Evolutionary conservation across 1,140 invertebrate species (phyloP).

Genomic region (Tribolium castaneum): DNA sequence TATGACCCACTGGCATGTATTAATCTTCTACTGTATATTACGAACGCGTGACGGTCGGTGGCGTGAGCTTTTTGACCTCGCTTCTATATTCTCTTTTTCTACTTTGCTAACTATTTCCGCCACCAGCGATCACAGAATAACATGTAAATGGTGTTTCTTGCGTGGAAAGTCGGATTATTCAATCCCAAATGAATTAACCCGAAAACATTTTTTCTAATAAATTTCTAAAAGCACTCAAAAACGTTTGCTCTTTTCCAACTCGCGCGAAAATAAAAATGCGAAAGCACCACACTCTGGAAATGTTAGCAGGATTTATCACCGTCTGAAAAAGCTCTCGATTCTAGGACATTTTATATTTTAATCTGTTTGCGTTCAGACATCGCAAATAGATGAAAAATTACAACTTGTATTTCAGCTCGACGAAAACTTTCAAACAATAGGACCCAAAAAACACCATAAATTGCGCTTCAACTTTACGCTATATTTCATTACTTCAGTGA

Average conservation of each 20-base stretch:
- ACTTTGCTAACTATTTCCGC: slow-evolving; percentile 9
- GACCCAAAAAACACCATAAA: neutral
- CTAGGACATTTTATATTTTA: neutral
- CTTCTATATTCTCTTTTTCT: neutral
- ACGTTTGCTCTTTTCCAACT: neutral
- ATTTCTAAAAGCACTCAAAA: neutral
- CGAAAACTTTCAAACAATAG: neutral
- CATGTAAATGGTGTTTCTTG: slow-evolving; percentile 24
- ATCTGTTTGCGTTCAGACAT: neutral
- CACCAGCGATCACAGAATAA: slow-evolving; percentile 6
- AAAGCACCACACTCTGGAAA: neutral
- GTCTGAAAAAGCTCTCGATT: neutral
- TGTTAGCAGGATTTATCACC: neutral
- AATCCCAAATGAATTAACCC: neutral
- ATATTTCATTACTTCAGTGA: too few species aligned
- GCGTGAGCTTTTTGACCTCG: slow-evolving; percentile 30
- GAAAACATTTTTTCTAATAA: neutral
- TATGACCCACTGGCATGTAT: slow-evolving; percentile 28
- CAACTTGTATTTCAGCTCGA: neutral
- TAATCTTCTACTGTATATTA: slow-evolving; percentile 33
- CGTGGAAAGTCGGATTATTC: neutral
- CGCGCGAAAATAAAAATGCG: too few species aligned
- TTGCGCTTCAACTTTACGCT: neutral
- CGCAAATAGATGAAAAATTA: neutral
- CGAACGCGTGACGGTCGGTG: slow-evolving; percentile 10